phyloP scores from a whole-genome alignment of 2,113 vertebrate species.

The Anthoscopus minutus region DNA sequence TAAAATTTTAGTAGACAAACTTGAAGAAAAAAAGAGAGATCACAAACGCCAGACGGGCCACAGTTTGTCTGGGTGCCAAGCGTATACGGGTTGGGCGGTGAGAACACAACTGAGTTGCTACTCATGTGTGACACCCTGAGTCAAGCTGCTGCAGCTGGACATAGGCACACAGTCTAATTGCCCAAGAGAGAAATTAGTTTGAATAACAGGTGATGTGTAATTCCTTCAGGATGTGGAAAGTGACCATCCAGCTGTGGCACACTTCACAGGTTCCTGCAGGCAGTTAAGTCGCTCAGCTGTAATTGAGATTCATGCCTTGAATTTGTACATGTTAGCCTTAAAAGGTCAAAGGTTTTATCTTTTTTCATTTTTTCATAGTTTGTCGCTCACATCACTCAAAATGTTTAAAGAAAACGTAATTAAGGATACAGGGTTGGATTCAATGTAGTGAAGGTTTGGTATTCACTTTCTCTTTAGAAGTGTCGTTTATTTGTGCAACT shows the following conservation, averaged over 20 bases:
- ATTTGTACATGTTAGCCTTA: not conserved
- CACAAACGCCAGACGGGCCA: not conserved
- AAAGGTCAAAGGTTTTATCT: not conserved
- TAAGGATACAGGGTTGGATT: not conserved
- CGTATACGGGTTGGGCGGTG: accelerated
- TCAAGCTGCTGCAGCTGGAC: not conserved
- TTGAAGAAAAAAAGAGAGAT: not conserved
- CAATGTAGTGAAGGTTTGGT: not conserved
- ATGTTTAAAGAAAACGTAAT: not conserved
- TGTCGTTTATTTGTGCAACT: not conserved
- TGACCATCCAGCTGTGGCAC: accelerated
- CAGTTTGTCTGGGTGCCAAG: not conserved
- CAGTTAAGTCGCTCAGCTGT: not conserved
- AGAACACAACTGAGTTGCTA: not conserved
- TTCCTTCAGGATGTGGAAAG: not conserved
- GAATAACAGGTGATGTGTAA: not conserved
- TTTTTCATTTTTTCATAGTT: not conserved
- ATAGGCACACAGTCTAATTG: not conserved
- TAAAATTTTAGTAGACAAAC: not conserved
- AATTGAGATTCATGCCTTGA: not conserved
- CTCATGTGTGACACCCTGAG: not conserved
- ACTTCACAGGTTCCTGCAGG: accelerated
- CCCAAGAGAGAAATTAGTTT: not conserved
- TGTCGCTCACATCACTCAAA: not conserved
- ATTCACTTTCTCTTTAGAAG: not conserved